A percentile compares a stretch with the other conserved stretches of the same genome.
Evolutionary conservation across 2,888 invertebrate genomes (phyloP).

Genomic region (Thymelicus acteon): DNA sequence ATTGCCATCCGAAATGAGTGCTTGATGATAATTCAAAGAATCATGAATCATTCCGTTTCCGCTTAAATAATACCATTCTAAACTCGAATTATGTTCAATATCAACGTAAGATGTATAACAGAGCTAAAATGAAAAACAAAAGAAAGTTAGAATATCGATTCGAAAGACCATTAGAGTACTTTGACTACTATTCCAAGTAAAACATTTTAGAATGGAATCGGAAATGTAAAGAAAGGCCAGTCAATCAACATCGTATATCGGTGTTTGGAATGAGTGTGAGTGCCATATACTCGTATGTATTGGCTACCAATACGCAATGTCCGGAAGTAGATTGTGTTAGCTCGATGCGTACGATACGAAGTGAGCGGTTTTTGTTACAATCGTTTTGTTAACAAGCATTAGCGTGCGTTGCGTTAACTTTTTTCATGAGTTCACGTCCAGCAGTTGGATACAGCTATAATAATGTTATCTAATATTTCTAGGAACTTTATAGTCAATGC

Average conservation of each 20-base stretch:
- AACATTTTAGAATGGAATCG: background rate
- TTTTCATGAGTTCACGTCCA: background rate
- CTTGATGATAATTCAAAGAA: too few species aligned
- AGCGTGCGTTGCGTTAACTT: background rate
- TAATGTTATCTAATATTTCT: too few species aligned
- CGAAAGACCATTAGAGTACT: too few species aligned
- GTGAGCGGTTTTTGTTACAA: slow-evolving; percentile 20
- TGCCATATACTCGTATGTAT: slow-evolving; percentile 9
- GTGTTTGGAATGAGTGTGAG: background rate
- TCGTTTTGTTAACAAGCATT: slow-evolving; percentile 17
- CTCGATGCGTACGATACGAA: slow-evolving; percentile 19
- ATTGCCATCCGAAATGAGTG: too few species aligned
- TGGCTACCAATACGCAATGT: slow-evolving; percentile 9
- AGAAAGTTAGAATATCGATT: too few species aligned
- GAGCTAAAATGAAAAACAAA: too few species aligned
- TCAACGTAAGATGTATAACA: too few species aligned
- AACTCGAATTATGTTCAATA: too few species aligned
- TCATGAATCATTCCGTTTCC: too few species aligned
- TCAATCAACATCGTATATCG: slow-evolving; percentile 6
- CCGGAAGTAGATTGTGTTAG: slow-evolving; percentile 28
- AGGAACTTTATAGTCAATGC: too few species aligned
- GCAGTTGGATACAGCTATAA: background rate
- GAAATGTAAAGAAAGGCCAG: background rate
- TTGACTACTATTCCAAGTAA: background rate
- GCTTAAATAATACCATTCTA: too few species aligned